Evolutionary conservation across 2,888 invertebrate genomes (phyloP), one percentile per base, ranked within the genome.

Genomic region (Eupithecia tripunctaria): DNA sequence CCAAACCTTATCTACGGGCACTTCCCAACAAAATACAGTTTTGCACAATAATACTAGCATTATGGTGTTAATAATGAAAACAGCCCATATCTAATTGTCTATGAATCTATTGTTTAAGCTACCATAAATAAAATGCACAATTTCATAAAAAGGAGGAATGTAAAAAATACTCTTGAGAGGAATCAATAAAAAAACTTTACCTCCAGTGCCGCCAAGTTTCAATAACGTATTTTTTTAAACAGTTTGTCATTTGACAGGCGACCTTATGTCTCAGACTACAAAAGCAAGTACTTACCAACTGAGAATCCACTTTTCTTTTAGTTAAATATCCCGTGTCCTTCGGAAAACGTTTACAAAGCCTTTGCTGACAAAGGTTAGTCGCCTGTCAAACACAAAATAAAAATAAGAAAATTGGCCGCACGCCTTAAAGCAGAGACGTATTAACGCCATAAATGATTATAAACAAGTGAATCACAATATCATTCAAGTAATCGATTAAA

Each of bases 51-150:
- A 68, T 76, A 79, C 78, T 79, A 79, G 79, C 79, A 76, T 76
- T 71, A 76, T 67, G 69, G 79, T 79, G 78, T 78, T 77, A 77
- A 74, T 78, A 72, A 76, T 73, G 63, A 78, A 89, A 91, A 89
- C 92, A 92, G 92, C 91, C 91, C 91, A 88, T 88, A 81, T 86
- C 91, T 91, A 91, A 82, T 86, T 84, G 82, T 88, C 90, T 90
- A 91, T 88, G 85, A 85, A 87, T 83, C 84, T 74, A 86, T 82
- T 83, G 85, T 80, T 74, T 71, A 80, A 81, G 78, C 82, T 87
- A 91, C 89, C 81, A 86, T 84, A 86, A 88, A 88, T 86, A 85
- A 87, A 88, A 90, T 88, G 88, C 87, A 86, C 83, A 82, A 83
- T 83, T 85, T 82, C 76, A 88, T 85, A 87, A 86, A 85, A 86